Base-by-base conservation (phyloP, 2,888 invertebrate genomes). In the Pristionchus entomophagus region DNA sequence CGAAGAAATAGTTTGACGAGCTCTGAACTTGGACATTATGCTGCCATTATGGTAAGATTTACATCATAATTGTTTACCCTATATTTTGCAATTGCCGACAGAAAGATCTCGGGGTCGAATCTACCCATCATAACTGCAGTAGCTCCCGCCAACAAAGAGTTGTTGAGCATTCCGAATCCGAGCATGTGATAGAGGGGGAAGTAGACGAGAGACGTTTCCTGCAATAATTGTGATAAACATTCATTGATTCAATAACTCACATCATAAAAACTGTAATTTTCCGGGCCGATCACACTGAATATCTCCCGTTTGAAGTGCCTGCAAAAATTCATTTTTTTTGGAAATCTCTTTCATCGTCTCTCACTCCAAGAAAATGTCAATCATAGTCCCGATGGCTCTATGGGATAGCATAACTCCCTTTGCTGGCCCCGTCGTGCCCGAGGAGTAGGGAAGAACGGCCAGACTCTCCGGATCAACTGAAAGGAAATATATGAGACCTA, bases 401-500 rank as follows among this genome's bases (percentile, higher is more conserved):
- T 96, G 96, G 2, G 96, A 96, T 6, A 96, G 94, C 95, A 96
- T 95, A 0, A 96, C 96, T 41, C 96, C 96, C 94, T 96, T 96
- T 0, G 96, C 96, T 85, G 96, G 92, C 0, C 97, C 97, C 0
- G 97, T 97, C 0, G 97, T 97, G 0, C 96, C 96, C 88, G 88
- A 89, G 3, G 91, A 92, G 83, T 91, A 92, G 10, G 91, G 92
- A 14, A 92, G 88, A 1, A 90, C 80, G 12, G 89, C 53, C 35
- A 91, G 14, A 8, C 8, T 29, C 3, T 29, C 38, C 1, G 8
- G 38, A 26, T 82, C 59, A 26, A 82, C 82, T 82, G 4, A 17
- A 45, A 0, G 1, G 32, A 1, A 26, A 1, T n/a, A 12, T 59
- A 62, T 26, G 14, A 56, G 56, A 56, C 17, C 17, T 22, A 56